phyloP scores from a whole-genome alignment of 2,113 vertebrate species.

The Gadus chalcogrammus region DNA sequence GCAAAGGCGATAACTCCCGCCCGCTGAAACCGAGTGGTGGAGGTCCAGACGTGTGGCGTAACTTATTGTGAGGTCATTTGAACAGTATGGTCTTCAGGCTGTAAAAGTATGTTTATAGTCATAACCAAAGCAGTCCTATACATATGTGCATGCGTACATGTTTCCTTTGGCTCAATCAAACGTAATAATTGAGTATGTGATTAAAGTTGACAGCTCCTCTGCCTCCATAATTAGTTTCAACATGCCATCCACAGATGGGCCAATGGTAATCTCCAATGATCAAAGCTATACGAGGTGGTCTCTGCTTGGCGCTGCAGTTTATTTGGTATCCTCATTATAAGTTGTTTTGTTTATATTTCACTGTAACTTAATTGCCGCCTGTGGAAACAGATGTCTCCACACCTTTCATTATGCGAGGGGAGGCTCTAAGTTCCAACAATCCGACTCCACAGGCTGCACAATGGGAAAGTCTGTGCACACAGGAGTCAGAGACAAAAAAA shows the following conservation, averaged over 20 bases:
- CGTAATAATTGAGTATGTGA: neutral
- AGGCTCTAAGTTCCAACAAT: slow-evolving; percentile 49
- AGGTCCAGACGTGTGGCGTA: no score
- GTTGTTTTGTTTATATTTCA: slow-evolving; percentile 60
- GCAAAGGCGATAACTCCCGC: no score
- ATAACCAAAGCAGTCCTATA: no score
- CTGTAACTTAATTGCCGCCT: slow-evolving; percentile 66
- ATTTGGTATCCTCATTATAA: slow-evolving; percentile 56
- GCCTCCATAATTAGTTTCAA: slow-evolving; percentile 35
- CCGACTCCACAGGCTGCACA: slow-evolving; percentile 43
- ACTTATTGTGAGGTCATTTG: no score
- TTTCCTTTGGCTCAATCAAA: neutral
- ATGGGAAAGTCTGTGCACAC: neutral
- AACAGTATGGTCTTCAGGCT: no score
- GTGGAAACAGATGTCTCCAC: slow-evolving; percentile 63
- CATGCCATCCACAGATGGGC: slow-evolving; percentile 19
- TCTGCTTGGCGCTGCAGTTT: slow-evolving; percentile 28
- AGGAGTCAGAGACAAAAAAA: no score
- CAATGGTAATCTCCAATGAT: slow-evolving; percentile 45
- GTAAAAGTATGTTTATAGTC: no score
- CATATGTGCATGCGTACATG: neutral
- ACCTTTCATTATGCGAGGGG: slow-evolving; percentile 59
- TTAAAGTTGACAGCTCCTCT: neutral
- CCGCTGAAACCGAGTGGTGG: no score
- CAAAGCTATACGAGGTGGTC: slow-evolving; percentile 38